These are phyloP conservation scores for Synergus japonicus DNA, from an alignment of 2,888 invertebrate genomes.

Conservation along the genomic window DNA sequence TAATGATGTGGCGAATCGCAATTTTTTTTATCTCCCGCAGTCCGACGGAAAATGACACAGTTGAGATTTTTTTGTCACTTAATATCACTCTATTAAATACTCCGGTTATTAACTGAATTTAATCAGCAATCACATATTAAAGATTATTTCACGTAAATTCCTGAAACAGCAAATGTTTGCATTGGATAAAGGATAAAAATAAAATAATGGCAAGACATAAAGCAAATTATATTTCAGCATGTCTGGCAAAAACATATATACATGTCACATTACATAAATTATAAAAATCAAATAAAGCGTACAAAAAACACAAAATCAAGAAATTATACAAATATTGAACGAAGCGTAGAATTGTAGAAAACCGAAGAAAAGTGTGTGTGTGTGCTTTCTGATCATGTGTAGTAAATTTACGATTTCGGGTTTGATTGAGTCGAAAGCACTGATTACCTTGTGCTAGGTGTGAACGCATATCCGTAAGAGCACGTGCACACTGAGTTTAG, in stretches of 20 bases:
- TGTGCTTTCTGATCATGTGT: neutral
- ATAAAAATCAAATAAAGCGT: neutral
- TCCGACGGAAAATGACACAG: slow-evolving; percentile 26
- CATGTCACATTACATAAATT: neutral
- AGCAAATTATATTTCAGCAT: neutral
- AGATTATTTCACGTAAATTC: neutral
- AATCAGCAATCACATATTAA: too few species aligned
- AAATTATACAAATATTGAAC: neutral
- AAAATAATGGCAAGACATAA: slow-evolving; percentile 6
- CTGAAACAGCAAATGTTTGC: neutral
- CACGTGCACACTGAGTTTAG: slow-evolving; percentile 43
- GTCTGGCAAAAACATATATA: neutral
- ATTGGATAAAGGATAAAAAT: neutral
- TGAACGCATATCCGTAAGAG: slow-evolving; percentile 41
- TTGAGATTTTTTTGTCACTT: neutral
- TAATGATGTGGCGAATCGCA: slow-evolving; percentile 6
- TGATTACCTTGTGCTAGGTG: slow-evolving; percentile 24
- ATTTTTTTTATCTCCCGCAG: slow-evolving; percentile 24
- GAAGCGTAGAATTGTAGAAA: neutral
- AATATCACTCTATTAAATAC: slow-evolving; percentile 4
- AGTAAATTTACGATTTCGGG: neutral
- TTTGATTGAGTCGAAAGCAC: neutral
- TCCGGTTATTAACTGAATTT: neutral
- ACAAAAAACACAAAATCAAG: neutral
- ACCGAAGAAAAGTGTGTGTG: neutral